A percentile compares a stretch with the other conserved stretches of the same genome.
These are phyloP conservation scores for Gavia stellata DNA, from an alignment of 2,113 vertebrate genomes.

Conservation along the genomic window DNA sequence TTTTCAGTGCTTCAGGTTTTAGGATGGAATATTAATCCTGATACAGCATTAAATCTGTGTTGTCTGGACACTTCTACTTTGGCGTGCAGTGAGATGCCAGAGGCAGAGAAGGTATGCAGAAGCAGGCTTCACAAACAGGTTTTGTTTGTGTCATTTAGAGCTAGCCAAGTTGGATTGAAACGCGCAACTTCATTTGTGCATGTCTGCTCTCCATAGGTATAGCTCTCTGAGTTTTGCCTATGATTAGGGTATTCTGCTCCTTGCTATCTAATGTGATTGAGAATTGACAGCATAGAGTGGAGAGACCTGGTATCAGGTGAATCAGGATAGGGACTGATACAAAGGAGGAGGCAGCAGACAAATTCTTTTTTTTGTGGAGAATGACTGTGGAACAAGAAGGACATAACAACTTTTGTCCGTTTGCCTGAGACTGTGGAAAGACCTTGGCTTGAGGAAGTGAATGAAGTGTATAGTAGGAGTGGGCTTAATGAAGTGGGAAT, in stretches of 20 bases:
- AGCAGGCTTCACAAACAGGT: neutral
- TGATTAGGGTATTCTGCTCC: neutral
- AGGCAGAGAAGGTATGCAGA: neutral
- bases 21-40: neutral
- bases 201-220: neutral
- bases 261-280: neutral
- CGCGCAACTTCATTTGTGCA: neutral
- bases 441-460: neutral
- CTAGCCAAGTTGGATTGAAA: neutral
- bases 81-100: neutral
- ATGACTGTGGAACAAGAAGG: neutral
- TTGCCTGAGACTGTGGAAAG: neutral
- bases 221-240: neutral
- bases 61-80: neutral
- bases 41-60: neutral
- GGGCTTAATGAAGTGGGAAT: neutral
- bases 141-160: neutral
- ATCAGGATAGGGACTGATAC: neutral
- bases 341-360: neutral
- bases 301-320: neutral
- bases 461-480: neutral
- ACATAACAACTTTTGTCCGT: neutral
- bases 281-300: neutral
- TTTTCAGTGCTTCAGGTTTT: neutral
- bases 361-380: neutral